Base-by-base conservation (phyloP, 2,888 invertebrate species). In the Brachypterus glaber region DNA sequence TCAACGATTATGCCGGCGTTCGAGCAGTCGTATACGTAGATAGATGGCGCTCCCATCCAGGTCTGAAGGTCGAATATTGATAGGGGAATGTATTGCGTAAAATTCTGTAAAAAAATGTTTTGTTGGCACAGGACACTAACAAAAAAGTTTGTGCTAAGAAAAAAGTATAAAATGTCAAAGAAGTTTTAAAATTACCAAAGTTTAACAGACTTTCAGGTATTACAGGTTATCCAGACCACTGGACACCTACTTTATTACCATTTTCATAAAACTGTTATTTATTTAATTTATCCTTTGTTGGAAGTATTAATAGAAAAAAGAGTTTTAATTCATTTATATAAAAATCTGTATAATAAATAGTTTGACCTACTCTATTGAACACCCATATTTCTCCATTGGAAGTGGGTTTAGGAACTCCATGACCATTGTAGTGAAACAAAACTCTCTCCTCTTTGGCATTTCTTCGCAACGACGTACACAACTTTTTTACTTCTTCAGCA, bases 311-410 rank as follows among this genome's bases (percentile, higher is more conserved):
- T n/a, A n/a, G n/a, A n/a, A n/a, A n/a, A n/a, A n/a, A n/a, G n/a
- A n/a, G n/a, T n/a, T n/a, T n/a, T n/a, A n/a, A n/a, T n/a, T n/a
- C n/a, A n/a, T n/a, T n/a, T n/a, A n/a, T n/a, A n/a, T n/a, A n/a
- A n/a, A n/a, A n/a, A n/a, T n/a, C n/a, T n/a, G n/a, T n/a, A n/a
- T n/a, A n/a, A n/a, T n/a, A n/a, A n/a, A n/a, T n/a, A n/a, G n/a
- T n/a, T n/a, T n/a, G n/a, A 55, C 68, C 62, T 62, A 89, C 89
- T 70, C 87, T 80, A 69, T 99, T 98, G 69, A 98, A 98, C 3
- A 99, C 96, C 97, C 97, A 97, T 55, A 97, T 91, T 73, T 99
- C 98, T 5, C 98, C 97, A 69, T 98, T 98, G 12, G 80, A 74
- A 7, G 98, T 98, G 18, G 98, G 98, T 64, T 86, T 87, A 27